Conservation (phyloP, 2,797 vertebrate genomes). For the Distichodus sexfasciatus region DNA sequence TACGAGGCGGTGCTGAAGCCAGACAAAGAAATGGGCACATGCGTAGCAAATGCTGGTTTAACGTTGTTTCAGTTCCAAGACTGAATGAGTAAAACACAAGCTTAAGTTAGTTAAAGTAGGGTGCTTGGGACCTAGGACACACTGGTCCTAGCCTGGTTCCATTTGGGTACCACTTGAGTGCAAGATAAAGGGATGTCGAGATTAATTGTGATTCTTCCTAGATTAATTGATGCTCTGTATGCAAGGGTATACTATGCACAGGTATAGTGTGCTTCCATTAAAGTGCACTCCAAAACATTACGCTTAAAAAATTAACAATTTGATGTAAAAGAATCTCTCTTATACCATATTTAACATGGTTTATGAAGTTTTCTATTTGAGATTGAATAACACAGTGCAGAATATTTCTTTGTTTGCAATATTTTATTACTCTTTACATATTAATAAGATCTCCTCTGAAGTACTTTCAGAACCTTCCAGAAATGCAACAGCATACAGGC, state of each 20-base stretch:
- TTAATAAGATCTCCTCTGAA: no score
- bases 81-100: neutral
- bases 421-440: no score
- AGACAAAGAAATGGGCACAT: neutral
- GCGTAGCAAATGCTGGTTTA: neutral
- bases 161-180: neutral
- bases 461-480: no score
- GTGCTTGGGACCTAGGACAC: neutral
- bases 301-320: neutral
- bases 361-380: no score
- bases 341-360: no score
- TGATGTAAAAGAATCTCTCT: neutral
- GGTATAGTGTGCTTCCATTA: neutral
- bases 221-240: neutral
- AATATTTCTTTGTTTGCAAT: no score
- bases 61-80: neutral
- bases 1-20: conserved; percentile 7
- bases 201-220: neutral
- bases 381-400: no score
- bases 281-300: neutral
- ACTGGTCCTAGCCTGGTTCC: neutral
- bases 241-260: neutral
- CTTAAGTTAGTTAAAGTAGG: neutral
- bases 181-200: neutral
- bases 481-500: no score